Evolutionary conservation across 2,113 vertebrate genomes (phyloP).

Genomic region (Notothenia coriiceps): DNA sequence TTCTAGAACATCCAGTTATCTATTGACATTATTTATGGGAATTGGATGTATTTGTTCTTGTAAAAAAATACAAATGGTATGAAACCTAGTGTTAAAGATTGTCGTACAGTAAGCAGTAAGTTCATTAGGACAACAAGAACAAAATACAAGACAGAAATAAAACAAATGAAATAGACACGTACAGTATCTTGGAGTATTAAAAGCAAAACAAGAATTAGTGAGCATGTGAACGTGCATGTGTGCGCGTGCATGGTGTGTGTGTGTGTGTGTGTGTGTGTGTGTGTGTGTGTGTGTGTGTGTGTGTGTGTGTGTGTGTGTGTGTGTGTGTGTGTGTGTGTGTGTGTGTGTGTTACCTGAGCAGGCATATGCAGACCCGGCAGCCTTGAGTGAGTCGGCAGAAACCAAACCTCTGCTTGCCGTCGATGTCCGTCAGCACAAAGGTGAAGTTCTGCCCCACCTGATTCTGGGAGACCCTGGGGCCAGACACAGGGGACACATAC

Average conservation of each 20-base stretch:
- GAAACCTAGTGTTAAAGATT: not conserved
- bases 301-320: conserved; percentile 11
- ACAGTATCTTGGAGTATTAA: not conserved
- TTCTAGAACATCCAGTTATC: not conserved
- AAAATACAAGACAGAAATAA: not conserved
- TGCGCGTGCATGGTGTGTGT: not conserved
- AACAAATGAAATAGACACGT: not conserved
- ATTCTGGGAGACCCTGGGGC: conserved; percentile 89
- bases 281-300: conserved; percentile 7
- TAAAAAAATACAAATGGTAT: conserved; percentile 5
- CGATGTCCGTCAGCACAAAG: conserved; percentile 97
- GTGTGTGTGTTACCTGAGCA: conserved; percentile 89
- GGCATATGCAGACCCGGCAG: conserved; percentile 93
- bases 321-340: conserved; percentile 14
- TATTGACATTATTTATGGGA: conserved; percentile 17
- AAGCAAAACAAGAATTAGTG: not conserved
- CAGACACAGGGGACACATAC: conserved; percentile 28
- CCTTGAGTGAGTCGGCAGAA: conserved; percentile 96
- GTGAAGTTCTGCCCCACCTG: conserved; percentile 99
- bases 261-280: conserved; percentile 10
- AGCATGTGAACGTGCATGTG: conserved; percentile 8
- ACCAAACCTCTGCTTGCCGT: conserved; percentile 97
- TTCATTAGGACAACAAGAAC: conserved; percentile 2
- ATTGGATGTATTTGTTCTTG: not conserved
- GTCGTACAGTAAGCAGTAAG: not conserved